These are phyloP conservation scores for Tetanocera ferruginea DNA, from an alignment of 2,888 invertebrate genomes.

Conservation along the genomic window DNA sequence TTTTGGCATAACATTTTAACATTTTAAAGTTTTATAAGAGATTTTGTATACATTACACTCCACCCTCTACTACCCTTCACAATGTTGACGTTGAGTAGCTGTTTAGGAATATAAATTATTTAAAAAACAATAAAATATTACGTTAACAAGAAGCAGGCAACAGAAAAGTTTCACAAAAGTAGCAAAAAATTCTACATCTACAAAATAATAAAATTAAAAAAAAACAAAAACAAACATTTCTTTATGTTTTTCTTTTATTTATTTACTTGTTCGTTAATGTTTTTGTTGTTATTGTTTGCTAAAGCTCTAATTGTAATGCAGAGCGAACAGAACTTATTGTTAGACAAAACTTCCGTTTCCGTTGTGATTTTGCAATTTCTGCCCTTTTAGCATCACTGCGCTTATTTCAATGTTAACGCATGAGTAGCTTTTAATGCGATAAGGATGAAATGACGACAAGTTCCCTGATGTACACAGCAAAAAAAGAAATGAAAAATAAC, in stretches of 20 bases:
- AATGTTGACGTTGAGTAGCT: neutral
- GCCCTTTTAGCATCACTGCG: slow-evolving; percentile 31
- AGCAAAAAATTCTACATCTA: neutral
- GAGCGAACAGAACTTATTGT: slow-evolving; percentile 28
- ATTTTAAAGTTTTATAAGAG: no score
- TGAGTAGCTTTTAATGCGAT: slow-evolving; percentile 33
- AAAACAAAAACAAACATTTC: neutral
- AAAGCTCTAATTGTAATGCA: slow-evolving; percentile 32
- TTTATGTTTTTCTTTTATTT: slow-evolving; percentile 8
- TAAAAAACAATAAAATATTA: slow-evolving; percentile 31
- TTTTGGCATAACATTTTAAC: no score
- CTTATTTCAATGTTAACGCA: slow-evolving; percentile 36
- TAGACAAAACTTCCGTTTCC: slow-evolving; percentile 34
- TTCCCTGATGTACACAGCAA: neutral
- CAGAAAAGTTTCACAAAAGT: slow-evolving; percentile 14
- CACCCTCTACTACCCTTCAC: neutral
- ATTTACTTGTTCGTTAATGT: neutral
- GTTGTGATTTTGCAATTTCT: slow-evolving; percentile 34
- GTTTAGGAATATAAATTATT: slow-evolving; percentile 27
- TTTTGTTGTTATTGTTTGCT: neutral
- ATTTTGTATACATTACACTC: no score
- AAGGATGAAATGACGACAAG: slow-evolving; percentile 23
- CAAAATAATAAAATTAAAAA: neutral
- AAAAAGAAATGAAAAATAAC: neutral
- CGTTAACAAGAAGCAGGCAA: neutral